Evolutionary conservation across 1,140 invertebrate genomes (phyloP), one percentile per base, ranked within the genome.

Genomic region (Orius insidiosus): DNA sequence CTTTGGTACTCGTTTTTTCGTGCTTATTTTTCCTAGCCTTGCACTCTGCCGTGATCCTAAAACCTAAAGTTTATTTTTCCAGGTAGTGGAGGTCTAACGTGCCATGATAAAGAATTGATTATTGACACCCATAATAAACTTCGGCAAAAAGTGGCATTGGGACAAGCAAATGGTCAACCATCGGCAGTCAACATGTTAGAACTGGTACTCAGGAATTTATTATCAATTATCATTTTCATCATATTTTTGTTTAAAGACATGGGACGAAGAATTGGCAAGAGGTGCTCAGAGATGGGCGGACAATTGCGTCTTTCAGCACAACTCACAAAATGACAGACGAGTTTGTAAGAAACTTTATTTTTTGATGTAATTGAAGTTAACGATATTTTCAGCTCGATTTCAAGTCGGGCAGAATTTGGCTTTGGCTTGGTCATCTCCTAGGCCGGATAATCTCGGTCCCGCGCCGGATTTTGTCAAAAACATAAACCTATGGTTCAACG

Each of bases 61-160:
- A n/a, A n/a, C n/a, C n/a, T n/a, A n/a, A n/a, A n/a, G n/a, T 82
- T 85, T 66, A 85, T 85, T 59, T 83, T 80, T 35, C 82, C 85
- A 80, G 77, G 66, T 55, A 68, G 70, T 50, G 70, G 74, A 53
- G 75, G 75, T 53, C 64, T 85, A 59, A 69, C 75, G 32, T 69
- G 71, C 52, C 67, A 72, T 55, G 80, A 85, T 55, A 80, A 76
- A 62, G 70, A 76, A 60, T 66, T 69, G 24, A 84, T 86, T 52
- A 68, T 86, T 43, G 73, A 81, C 55, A 69, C 75, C 52, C 85
- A 88, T 65, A 88, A 88, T 66, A 69, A 71, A 48, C 68, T 83
- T 30, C 64, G 85, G 58, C 77, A 81, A 58, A 64, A 71, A n/a
- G 78, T 88, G 47, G 82, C 84, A 47, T 66, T 78, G 40, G 84